These are phyloP conservation scores for Trachythela sp. DNA, from an alignment of 64 coral and sea anemone species.

Conservation along the genomic window DNA sequence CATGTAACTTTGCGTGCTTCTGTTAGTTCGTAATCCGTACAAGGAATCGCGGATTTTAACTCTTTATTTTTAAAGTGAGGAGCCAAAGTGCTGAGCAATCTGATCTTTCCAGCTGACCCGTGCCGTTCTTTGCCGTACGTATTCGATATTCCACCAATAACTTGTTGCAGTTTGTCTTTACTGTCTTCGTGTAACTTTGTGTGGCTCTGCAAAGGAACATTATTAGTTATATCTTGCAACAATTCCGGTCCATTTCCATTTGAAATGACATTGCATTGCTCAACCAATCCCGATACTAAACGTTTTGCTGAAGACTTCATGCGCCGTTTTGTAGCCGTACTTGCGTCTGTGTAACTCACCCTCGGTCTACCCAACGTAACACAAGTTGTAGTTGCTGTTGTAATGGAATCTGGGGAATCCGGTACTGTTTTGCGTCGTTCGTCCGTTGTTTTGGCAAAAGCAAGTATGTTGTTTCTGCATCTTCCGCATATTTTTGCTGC, in stretches of 20 bases:
- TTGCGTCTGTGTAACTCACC: background rate
- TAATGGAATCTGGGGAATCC: too few species aligned
- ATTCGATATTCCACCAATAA: background rate
- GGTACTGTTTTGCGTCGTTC: too few species aligned
- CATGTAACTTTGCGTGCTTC: background rate
- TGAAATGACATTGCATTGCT: background rate
- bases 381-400: too few species aligned
- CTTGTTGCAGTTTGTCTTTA: background rate
- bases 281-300: background rate
- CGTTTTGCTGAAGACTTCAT: background rate
- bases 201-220: background rate
- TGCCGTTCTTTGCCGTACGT: background rate
- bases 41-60: background rate
- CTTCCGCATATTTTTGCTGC: background rate
- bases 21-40: background rate
- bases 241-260: background rate
- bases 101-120: background rate
- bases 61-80: conserved; percentile 17
- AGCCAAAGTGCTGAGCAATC: background rate
- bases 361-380: background rate
- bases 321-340: conserved; percentile 1
- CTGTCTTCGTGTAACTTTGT: background rate
- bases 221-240: background rate
- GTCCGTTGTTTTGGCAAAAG: background rate
- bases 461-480: background rate